Evolutionary conservation across 1,140 invertebrate species (phyloP), one percentile per base, ranked within the genome.

Genomic region (Lanistes nyassanus): DNA sequence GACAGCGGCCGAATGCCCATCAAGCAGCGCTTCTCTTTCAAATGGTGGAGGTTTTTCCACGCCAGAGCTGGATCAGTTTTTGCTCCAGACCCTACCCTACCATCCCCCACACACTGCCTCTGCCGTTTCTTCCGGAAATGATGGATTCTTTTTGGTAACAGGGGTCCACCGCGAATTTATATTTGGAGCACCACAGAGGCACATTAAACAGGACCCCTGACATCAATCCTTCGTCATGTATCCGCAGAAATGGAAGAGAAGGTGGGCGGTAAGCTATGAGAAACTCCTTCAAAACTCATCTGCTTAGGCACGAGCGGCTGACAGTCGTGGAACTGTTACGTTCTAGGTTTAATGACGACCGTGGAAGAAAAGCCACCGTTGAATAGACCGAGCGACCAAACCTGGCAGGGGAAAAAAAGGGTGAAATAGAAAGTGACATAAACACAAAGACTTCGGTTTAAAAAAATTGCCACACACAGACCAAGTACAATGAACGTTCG

Each of bases 391-490:
- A 53, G 23, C 51, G 51, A n/a, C n/a, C n/a, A n/a, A n/a, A n/a
- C 42, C 29, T 60, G 9, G 29, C 56, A 11, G 4, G 23, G 56
- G 23, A 11, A 23, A 60, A 9, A 23, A 60, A n/a, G 1, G 56
- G 23, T n/a, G 56, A 31, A n/a, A 60, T 19, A 60, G 56, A 31
- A 31, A 23, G 56, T n/a, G n/a, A 60, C 23, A 31, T 31, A 60
- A n/a, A 60, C 56, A 60, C 56, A 60, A 60, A 60, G n/a, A 23
- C 56, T 9, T n/a, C 23, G 1, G 29, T 19, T 26, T 60, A 16
- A 47, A 47, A 47, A 47, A 13, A 47, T 47, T 47, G 42, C 42
- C 42, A 60, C 56, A 60, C 56, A 60, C 23, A 60, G 56, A 60
- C 29, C 29, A 60, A 60, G 29, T 23, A 60, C 29, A 60, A 60